These are phyloP conservation scores for Halichoeres trimaculatus DNA, from an alignment of 2,113 vertebrate genomes.

Conservation along the genomic window DNA sequence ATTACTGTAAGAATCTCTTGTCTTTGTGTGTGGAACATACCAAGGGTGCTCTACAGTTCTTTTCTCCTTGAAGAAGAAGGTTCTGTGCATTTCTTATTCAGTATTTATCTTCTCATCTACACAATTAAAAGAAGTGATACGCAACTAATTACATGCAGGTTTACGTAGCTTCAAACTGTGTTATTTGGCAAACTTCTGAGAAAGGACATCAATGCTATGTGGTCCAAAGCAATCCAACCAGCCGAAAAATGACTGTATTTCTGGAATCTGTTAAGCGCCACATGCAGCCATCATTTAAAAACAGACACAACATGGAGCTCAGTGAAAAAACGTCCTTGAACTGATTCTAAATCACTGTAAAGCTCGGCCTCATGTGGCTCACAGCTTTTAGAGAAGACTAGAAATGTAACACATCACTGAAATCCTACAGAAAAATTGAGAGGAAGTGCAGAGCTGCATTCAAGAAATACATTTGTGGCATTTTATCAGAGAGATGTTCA, in stretches of 20 bases:
- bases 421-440: conserved; percentile 12
- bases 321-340: conserved; percentile 5
- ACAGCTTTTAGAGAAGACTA: conserved; percentile 30
- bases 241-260: background rate
- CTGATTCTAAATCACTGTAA: conserved; percentile 50
- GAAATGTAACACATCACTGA: conserved; percentile 28
- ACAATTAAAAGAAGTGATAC: background rate
- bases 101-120: background rate
- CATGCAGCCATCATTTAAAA: conserved; percentile 15
- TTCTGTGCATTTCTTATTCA: background rate
- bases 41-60: background rate
- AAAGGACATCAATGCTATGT: background rate
- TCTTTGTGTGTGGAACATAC: background rate
- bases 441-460: background rate
- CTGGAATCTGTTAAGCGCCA: background rate
- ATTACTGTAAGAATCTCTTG: background rate
- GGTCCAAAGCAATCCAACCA: background rate
- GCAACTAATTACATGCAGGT: background rate
- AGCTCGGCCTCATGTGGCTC: conserved; percentile 27
- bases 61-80: background rate
- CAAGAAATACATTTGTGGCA: background rate
- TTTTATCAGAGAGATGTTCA: background rate
- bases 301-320: conserved; percentile 12
- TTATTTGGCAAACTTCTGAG: background rate
- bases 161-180: background rate